Evolutionary conservation across 2,888 invertebrate species (phyloP), one percentile per base, ranked within the genome.

Genomic region (Monopis laevigella): DNA sequence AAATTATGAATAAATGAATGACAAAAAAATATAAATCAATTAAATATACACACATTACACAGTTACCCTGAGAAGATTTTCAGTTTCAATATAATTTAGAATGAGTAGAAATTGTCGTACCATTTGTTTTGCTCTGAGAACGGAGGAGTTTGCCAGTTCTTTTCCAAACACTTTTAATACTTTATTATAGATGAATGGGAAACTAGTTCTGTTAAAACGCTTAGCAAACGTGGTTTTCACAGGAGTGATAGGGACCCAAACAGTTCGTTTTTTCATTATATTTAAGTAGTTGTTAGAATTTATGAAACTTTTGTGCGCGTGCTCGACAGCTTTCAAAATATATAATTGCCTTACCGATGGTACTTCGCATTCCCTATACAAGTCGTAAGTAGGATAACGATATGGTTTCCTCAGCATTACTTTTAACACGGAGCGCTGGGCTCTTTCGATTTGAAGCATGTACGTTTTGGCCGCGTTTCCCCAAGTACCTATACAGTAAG

Each of bases 401-500:
- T 11, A 29, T 1, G 35, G 27, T 43, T 41, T 41, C 19, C 21
- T 39, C 1, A 34, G 7, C 16, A 39, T 30, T 1, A 40, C 39
- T 14, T 46, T 42, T 10, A 46, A 14, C 1, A 46, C 40, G 1
- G 43, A 35, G 10, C 46, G n/a, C 14, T 46, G 46, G 1, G 42
- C 43, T 10, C 42, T 40, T 18, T 46, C 46, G 1, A 43, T 11
- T 26, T 29, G 3, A 2, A 42, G 8, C 2, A 47, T 3, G 11
- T 14, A 1, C n/a, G 24, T 38, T 39, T 46, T 46, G n/a, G 43
- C 39, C 8, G 45, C 16, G 1, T 45, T 46, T 12, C 48, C 48
- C 50, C 48, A 50, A 2, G 40, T 30, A 2, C 43, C 32, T 6
- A 49, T 44, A 12, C 51, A 49, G 28, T 51, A 49, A 2, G 38